These are phyloP conservation scores for Drosophila mojavensis DNA, from an alignment of 1,140 invertebrate species.

Conservation along the genomic window DNA sequence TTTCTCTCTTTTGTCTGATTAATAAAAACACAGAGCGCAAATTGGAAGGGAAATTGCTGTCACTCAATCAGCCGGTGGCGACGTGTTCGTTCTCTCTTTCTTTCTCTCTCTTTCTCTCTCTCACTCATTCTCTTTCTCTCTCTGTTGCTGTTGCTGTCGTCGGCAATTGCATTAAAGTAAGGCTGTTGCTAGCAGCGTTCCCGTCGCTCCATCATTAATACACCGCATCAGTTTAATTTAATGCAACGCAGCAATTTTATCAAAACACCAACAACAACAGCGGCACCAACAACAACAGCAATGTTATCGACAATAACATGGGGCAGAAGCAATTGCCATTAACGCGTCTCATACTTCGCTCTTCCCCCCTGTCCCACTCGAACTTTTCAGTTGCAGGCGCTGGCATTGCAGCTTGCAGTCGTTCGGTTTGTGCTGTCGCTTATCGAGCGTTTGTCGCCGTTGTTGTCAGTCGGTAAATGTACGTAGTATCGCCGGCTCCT, in stretches of 20 bases:
- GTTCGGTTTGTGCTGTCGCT: conserved; percentile 36
- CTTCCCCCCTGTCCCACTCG: not conserved
- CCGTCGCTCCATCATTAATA: conserved; percentile 59
- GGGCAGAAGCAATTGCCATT: conserved; percentile 64
- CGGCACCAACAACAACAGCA: conserved; percentile 59
- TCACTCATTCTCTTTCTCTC: not conserved
- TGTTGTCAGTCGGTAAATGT: conserved; percentile 29
- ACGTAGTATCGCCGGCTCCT: conserved; percentile 10
- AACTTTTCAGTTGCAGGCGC: conserved; percentile 9
- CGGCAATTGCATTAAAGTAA: conserved; percentile 72
- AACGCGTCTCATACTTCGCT: conserved; percentile 25
- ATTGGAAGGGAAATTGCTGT: conserved; percentile 79
- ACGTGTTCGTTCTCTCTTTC: conserved; percentile 12
- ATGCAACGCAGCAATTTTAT: conserved; percentile 80
- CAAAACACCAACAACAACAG: conserved; percentile 57
- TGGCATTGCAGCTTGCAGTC: conserved; percentile 24
- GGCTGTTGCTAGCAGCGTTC: conserved; percentile 13
- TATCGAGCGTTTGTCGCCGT: conserved; percentile 29
- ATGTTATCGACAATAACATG: conserved; percentile 62
- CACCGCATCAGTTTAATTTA: conserved; percentile 79
- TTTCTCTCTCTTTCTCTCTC: not conserved
- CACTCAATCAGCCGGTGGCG: conserved; percentile 52
- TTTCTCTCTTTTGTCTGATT: conserved; percentile 48
- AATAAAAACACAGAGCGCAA: conserved; percentile 70
- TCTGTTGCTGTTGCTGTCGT: conserved; percentile 30